Evolutionary conservation across 2,888 invertebrate species (phyloP).

Genomic region (Drosophila mimetica): DNA sequence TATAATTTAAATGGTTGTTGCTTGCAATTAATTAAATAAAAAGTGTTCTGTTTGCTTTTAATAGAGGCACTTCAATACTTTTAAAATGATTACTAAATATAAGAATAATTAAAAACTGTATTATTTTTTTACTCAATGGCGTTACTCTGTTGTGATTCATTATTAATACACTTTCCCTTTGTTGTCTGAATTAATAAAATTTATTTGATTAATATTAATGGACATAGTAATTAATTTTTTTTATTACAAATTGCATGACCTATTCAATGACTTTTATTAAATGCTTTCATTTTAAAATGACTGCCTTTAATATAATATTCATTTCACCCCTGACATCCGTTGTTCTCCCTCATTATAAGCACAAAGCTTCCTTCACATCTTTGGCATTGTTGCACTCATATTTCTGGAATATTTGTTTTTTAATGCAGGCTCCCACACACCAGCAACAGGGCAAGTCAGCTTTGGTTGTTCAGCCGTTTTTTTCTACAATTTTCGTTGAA

Average conservation of each 20-base stretch:
- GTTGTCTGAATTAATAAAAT: not conserved
- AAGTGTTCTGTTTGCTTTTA: too few species aligned
- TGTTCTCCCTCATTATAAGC: slow-evolving; percentile 11
- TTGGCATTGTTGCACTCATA: not conserved
- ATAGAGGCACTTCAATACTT: too few species aligned
- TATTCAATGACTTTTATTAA: not conserved
- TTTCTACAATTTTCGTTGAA: slow-evolving; percentile 14
- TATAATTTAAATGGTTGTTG: too few species aligned
- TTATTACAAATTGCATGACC: not conserved
- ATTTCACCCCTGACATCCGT: too few species aligned
- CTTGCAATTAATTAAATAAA: too few species aligned
- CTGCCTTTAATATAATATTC: not conserved
- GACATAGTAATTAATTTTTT: not conserved
- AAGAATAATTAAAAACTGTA: too few species aligned
- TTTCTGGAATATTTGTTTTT: slow-evolving; percentile 42
- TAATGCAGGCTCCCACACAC: slow-evolving; percentile 14
- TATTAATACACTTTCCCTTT: too few species aligned
- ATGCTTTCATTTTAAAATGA: not conserved
- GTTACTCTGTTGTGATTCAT: not conserved
- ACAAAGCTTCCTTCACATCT: not conserved
- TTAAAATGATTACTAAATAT: too few species aligned
- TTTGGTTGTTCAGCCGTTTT: slow-evolving; percentile 11
- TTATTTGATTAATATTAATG: not conserved
- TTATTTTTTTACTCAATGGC: not conserved
- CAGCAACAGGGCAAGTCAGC: slow-evolving; percentile 10